Percentiles rank a stretch among this genome's conserved stretches.
These are phyloP conservation scores for Anthoptus insignis DNA, from an alignment of 2,888 invertebrate genomes.

Conservation along the genomic window DNA sequence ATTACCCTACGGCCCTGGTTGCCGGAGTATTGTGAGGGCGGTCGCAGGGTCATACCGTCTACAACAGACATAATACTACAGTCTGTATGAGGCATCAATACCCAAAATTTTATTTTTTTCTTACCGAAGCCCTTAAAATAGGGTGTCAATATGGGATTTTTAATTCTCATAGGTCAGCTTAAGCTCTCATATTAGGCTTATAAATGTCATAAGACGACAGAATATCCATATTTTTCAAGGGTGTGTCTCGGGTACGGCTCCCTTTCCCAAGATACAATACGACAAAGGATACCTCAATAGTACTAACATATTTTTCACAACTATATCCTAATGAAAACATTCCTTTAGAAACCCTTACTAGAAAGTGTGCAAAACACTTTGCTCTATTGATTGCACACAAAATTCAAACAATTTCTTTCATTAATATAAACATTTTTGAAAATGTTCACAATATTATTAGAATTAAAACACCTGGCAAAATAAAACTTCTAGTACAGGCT, in stretches of 20 bases:
- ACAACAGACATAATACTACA: conserved; percentile 26
- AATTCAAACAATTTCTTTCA: conserved; percentile 5
- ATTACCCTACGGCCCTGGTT: conserved; percentile 35
- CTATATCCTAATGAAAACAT: background rate
- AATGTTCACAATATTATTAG: background rate
- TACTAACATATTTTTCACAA: background rate
- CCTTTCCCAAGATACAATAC: background rate
- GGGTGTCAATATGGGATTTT: background rate
- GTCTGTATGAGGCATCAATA: background rate
- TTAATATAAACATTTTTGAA: conserved; percentile 10
- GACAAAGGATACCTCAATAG: background rate
- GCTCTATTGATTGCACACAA: background rate
- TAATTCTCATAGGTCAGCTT: background rate
- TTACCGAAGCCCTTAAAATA: background rate
- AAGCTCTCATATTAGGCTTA: background rate
- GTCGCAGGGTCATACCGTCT: background rate
- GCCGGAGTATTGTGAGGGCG: conserved; percentile 34
- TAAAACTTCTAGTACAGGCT: conserved; percentile 29
- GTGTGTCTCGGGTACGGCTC: background rate
- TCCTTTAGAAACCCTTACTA: conserved; percentile 2
- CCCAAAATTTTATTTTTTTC: background rate
- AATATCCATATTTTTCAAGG: background rate
- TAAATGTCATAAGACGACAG: conserved; percentile 4
- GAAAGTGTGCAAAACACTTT: background rate
- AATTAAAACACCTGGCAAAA: conserved; percentile 26